Conservation (phyloP, 2,113 vertebrate genomes). For the Ciconia maguari region DNA sequence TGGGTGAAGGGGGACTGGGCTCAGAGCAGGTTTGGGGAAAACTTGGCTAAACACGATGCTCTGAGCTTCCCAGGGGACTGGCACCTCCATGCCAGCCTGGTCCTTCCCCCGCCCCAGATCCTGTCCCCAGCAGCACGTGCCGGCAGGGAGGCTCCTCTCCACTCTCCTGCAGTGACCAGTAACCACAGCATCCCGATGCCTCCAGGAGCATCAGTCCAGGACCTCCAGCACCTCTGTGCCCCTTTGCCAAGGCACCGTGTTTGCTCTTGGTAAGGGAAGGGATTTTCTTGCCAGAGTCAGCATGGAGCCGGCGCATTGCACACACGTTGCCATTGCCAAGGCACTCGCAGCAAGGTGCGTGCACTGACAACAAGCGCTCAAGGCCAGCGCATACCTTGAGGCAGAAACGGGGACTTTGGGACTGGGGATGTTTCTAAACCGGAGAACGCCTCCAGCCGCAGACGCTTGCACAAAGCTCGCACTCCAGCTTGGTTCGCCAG, state of each 20-base stretch:
- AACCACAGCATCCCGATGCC: neutral
- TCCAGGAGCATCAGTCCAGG: neutral
- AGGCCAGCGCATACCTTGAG: accelerated
- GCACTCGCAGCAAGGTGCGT: accelerated
- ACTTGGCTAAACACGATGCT: neutral
- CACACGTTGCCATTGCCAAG: neutral
- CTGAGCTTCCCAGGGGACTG: neutral
- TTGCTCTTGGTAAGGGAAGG: neutral
- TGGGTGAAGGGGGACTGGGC: accelerated
- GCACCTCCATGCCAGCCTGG: neutral
- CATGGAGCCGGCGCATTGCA: accelerated
- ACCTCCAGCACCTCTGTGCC: neutral
- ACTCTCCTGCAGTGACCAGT: neutral
- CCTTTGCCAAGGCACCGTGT: neutral
- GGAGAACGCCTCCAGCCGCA: neutral
- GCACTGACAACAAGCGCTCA: neutral
- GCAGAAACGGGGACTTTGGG: neutral
- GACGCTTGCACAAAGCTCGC: accelerated
- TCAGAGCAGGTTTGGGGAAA: neutral
- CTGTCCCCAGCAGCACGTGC: neutral
- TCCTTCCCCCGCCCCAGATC: neutral
- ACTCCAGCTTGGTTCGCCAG: neutral
- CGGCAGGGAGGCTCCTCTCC: neutral
- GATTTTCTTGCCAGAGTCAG: neutral
- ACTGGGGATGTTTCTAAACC: neutral